Evolutionary conservation across 2,888 invertebrate genomes (phyloP).

Genomic region (Tenthredo mesomela): DNA sequence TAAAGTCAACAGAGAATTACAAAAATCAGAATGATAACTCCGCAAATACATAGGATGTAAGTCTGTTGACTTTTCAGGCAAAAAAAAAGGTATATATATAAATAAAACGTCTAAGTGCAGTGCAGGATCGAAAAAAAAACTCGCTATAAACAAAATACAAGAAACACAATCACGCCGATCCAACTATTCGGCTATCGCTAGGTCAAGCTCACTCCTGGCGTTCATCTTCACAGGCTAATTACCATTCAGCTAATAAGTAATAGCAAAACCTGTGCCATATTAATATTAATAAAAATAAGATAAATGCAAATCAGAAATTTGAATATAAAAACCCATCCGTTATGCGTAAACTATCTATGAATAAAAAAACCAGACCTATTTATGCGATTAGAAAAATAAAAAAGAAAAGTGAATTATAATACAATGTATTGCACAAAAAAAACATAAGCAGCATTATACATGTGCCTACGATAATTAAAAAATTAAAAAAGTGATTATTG

Average conservation of each 20-base stretch:
- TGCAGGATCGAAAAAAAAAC: constrained; percentile 18
- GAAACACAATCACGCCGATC: constrained; percentile 30
- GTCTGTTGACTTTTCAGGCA: constrained; percentile 23
- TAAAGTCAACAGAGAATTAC: constrained; percentile 25
- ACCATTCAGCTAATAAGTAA: constrained; percentile 19
- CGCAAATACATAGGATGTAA: background rate
- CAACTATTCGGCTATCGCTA: constrained; percentile 1
- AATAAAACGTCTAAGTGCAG: constrained; percentile 41
- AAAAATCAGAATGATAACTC: background rate
- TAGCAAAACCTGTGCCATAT: constrained; percentile 37
- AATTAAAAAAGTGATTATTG: constrained; percentile 41
- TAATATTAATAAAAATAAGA: constrained; percentile 49
- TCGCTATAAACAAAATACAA: constrained; percentile 13
- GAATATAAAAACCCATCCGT: constrained; percentile 16
- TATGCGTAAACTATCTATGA: constrained; percentile 3
- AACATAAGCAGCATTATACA: constrained; percentile 9
- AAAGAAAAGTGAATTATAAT: constrained; percentile 51
- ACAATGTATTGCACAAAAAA: constrained; percentile 44
- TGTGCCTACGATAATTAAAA: constrained; percentile 48
- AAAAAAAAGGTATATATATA: background rate
- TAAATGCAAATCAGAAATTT: constrained; percentile 23
- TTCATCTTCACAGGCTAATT: constrained; percentile 34
- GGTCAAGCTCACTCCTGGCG: constrained; percentile 20
- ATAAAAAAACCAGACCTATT: constrained; percentile 45
- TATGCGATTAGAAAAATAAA: constrained; percentile 51